Conservation (phyloP, 92 coral and sea anemone species). For the Zoanthus sansibaricus region DNA sequence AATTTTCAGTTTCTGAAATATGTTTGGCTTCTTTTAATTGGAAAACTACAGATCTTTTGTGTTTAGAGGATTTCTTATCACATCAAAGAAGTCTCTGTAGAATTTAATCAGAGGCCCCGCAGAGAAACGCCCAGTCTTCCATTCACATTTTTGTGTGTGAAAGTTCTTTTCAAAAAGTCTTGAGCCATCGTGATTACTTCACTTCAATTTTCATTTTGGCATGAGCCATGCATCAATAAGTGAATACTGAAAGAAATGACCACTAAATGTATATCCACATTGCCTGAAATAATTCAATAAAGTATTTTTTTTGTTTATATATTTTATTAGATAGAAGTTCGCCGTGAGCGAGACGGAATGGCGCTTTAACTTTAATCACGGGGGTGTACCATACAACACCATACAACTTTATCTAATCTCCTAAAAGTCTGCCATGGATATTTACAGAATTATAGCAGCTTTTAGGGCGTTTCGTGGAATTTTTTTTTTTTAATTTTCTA, state of each 20-base stretch:
- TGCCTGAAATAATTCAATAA: constrained; percentile 5
- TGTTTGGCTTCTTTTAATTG: not conserved
- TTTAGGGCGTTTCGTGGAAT: too few relatives aligned
- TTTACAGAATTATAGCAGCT: too few relatives aligned
- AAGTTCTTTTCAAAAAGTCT: not conserved
- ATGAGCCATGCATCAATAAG: not conserved
- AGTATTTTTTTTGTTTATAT: constrained; percentile 6
- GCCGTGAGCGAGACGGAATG: constrained; percentile 22
- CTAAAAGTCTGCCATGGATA: not conserved
- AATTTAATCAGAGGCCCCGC: constrained; percentile 40
- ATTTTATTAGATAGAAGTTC: not conserved
- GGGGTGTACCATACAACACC: not conserved
- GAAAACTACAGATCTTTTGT: not conserved
- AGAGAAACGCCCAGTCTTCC: not conserved
- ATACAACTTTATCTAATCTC: not conserved
- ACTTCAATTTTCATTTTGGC: not conserved
- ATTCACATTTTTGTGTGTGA: not conserved
- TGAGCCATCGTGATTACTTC: not conserved
- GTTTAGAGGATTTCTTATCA: not conserved
- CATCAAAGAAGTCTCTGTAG: not conserved
- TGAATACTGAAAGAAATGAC: not conserved
- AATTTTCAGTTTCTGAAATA: not conserved
- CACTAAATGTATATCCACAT: not conserved
- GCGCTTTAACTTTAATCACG: not conserved
- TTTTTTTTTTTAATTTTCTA: too few relatives aligned